phyloP scores from a whole-genome alignment of 2,113 vertebrate genomes.

The Felis chaus region DNA sequence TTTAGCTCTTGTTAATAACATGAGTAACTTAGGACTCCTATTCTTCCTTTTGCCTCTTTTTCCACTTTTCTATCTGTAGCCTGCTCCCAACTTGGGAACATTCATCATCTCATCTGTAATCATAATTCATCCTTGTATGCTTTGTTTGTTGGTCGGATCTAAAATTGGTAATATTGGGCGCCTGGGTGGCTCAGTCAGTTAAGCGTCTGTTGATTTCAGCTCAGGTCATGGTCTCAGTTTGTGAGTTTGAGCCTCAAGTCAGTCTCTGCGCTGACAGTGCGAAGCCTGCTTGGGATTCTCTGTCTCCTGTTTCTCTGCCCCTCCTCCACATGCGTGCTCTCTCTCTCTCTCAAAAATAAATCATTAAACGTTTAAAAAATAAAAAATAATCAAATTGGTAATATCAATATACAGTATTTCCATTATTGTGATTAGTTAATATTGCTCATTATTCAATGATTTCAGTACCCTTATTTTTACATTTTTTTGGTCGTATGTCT shows the following conservation, averaged over 20 bases:
- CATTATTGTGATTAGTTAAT: not conserved
- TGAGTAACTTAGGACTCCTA: not conserved
- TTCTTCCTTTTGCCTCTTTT: not conserved
- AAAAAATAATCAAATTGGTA: not conserved
- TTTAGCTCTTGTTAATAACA: not conserved
- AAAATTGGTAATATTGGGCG: not conserved
- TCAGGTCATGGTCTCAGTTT: too few species aligned
- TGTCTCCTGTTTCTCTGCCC: too few species aligned
- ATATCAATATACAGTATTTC: not conserved
- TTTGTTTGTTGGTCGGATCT: not conserved
- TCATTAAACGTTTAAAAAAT: too few species aligned
- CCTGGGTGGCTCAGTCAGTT: too few species aligned
- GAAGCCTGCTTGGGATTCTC: too few species aligned
- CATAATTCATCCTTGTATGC: not conserved
- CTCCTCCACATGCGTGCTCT: too few species aligned
- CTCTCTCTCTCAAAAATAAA: too few species aligned
- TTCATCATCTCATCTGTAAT: not conserved
- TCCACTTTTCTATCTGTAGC: not conserved
- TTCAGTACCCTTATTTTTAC: not conserved
- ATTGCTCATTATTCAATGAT: not conserved
- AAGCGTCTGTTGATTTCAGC: too few species aligned
- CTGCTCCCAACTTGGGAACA: not conserved
- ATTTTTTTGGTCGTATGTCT: not conserved
- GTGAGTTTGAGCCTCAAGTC: too few species aligned
- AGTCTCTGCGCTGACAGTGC: too few species aligned